Evolutionary conservation across 1,140 invertebrate genomes (phyloP).

Genomic region (Aphelenchoides avenae): DNA sequence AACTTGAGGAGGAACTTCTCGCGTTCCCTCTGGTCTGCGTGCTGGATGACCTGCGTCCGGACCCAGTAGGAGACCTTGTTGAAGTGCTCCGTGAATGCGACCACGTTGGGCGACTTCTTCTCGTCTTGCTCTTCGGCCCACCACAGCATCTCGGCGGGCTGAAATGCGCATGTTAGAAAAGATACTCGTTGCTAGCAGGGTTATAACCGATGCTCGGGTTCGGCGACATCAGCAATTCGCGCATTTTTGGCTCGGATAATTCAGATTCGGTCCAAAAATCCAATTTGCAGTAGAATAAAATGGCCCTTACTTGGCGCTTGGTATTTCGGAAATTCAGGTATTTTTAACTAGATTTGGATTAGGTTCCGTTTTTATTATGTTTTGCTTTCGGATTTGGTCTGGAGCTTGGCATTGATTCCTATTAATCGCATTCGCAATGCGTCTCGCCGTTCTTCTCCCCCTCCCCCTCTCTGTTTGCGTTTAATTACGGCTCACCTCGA

Average conservation of each 20-base stretch:
- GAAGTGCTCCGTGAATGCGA: conserved; percentile 95
- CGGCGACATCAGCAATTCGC: no score
- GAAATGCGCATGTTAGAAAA: no score
- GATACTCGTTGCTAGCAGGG: no score
- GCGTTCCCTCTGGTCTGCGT: conserved; percentile 81
- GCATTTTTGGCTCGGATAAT: no score
- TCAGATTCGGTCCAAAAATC: no score
- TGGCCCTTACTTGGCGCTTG: no score
- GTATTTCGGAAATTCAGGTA: conserved; percentile 28
- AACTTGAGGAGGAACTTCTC: conserved; percentile 93
- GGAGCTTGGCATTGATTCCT: no score
- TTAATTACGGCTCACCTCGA: conserved; percentile 70
- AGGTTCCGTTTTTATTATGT: conserved; percentile 4
- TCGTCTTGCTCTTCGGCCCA: conserved; percentile 96
- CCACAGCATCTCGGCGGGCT: conserved; percentile 81
- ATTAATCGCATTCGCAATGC: no score
- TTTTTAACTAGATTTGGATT: conserved; percentile 7
- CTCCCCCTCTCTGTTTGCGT: conserved; percentile 13
- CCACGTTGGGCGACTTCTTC: conserved; percentile 89
- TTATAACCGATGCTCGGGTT: no score
- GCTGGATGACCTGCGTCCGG: conserved; percentile 72
- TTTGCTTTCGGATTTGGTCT: background rate
- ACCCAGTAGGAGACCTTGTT: conserved; percentile 99
- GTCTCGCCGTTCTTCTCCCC: no score
- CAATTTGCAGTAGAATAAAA: no score